phyloP scores from a whole-genome alignment of 1,140 invertebrate genomes.

The Saccostrea glomerata region DNA sequence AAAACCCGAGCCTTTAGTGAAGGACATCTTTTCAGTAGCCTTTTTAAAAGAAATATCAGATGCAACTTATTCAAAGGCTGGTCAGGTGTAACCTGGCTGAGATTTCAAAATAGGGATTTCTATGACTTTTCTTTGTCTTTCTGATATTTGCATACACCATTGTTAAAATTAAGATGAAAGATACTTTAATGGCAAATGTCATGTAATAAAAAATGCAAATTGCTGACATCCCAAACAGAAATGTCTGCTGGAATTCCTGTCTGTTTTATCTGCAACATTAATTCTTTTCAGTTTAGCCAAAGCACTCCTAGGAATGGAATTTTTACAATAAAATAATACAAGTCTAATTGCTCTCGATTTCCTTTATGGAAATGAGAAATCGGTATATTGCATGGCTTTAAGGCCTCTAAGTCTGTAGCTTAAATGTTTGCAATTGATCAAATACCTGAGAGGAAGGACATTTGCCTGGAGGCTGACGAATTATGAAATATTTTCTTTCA shows the following conservation, averaged over 20 bases:
- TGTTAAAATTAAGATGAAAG: not conserved
- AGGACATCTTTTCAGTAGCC: too few relatives aligned
- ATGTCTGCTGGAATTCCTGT: not conserved
- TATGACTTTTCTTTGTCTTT: not conserved
- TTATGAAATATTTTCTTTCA: slow-evolving; percentile 68
- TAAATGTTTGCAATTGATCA: slow-evolving; percentile 24
- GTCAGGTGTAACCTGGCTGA: too few relatives aligned
- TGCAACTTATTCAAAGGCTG: too few relatives aligned
- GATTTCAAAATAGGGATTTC: not conserved
- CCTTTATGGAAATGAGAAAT: slow-evolving; percentile 31
- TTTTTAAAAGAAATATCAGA: too few relatives aligned
- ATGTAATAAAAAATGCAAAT: not conserved
- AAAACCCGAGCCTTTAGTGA: too few relatives aligned
- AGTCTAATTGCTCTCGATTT: slow-evolving; percentile 5
- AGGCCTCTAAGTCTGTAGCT: not conserved
- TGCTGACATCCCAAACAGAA: not conserved
- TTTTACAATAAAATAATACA: not conserved
- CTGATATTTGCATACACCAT: not conserved
- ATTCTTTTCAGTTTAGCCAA: slow-evolving; percentile 6
- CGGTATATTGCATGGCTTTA: slow-evolving; percentile 5
- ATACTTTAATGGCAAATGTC: not conserved
- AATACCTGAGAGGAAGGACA: not conserved
- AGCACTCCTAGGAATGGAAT: slow-evolving; percentile 11
- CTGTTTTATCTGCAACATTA: not conserved
- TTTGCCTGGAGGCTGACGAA: not conserved